Evolutionary conservation across 2,113 vertebrate genomes (phyloP).

Genomic region (Pundamilia nyererei): DNA sequence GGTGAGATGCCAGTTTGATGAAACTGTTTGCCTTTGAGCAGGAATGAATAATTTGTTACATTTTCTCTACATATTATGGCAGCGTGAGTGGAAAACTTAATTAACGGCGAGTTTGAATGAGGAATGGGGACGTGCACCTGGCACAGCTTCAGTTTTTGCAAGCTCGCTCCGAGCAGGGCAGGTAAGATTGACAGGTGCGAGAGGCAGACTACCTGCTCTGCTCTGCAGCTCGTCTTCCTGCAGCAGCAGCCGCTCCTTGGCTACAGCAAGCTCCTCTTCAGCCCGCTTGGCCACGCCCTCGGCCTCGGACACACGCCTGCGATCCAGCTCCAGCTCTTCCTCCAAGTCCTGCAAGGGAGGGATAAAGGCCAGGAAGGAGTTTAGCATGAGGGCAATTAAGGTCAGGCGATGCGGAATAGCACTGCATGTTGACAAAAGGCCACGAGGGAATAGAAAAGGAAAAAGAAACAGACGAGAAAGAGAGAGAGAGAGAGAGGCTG

Average conservation of each 20-base stretch:
- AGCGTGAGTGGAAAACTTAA: conserved; percentile 5
- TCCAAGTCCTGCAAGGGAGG: conserved; percentile 75
- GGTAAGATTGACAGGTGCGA: neutral
- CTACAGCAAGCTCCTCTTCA: conserved; percentile 78
- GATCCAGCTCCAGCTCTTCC: conserved; percentile 75
- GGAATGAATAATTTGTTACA: conserved; percentile 35
- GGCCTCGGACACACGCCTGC: conserved; percentile 72
- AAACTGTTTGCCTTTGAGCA: conserved; percentile 10
- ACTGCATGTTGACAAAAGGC: neutral
- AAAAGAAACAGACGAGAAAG: neutral
- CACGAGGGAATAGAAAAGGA: neutral
- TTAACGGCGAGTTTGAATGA: conserved; percentile 11
- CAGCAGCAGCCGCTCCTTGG: conserved; percentile 78
- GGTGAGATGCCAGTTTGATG: conserved; percentile 37
- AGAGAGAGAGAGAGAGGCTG: neutral
- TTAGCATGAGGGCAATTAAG: neutral
- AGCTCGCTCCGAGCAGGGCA: neutral
- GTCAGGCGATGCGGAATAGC: neutral
- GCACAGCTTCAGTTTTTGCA: neutral
- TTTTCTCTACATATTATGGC: conserved; percentile 22
- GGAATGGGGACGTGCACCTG: neutral
- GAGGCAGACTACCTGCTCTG: conserved; percentile 71
- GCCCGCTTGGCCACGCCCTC: conserved; percentile 73
- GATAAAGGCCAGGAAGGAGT: neutral
- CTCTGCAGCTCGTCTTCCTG: conserved; percentile 77